phyloP scores from a whole-genome alignment of 1,140 invertebrate species.

The Meloidogyne exigua region DNA sequence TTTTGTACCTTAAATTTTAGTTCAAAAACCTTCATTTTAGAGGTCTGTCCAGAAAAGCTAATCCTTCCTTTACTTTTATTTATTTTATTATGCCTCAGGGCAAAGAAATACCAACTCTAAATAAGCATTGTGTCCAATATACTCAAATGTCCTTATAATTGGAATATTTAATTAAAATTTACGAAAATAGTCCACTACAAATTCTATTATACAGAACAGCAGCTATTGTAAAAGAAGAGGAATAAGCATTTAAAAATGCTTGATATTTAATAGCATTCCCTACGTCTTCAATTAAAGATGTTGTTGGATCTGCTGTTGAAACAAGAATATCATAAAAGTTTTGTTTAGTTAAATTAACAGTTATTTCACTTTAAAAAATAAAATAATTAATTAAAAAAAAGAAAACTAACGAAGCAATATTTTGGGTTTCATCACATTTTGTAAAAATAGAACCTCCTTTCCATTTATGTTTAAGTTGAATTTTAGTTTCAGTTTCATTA shows the following conservation, averaged over 20 bases:
- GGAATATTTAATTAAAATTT: too few species aligned
- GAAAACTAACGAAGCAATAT: neutral
- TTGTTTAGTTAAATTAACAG: neutral
- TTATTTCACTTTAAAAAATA: neutral
- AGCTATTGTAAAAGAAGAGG: neutral
- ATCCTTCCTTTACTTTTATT: too few species aligned
- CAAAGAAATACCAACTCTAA: too few species aligned
- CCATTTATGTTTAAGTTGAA: neutral
- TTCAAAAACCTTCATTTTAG: too few species aligned
- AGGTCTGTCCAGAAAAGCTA: too few species aligned
- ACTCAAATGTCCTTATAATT: too few species aligned
- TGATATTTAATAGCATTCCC: neutral
- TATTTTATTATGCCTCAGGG: too few species aligned
- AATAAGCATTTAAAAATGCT: slow-evolving; percentile 5
- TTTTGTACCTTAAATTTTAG: too few species aligned
- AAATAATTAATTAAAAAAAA: neutral
- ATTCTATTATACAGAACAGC: neutral
- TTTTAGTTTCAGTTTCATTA: neutral
- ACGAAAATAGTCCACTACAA: neutral
- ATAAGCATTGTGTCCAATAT: too few species aligned
- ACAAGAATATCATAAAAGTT: neutral
- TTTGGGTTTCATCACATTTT: neutral
- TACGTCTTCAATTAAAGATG: neutral
- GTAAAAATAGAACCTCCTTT: neutral
- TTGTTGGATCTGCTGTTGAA: neutral